Evolutionary conservation across 2,888 invertebrate species (phyloP).

Genomic region (Diploptera punctata): DNA sequence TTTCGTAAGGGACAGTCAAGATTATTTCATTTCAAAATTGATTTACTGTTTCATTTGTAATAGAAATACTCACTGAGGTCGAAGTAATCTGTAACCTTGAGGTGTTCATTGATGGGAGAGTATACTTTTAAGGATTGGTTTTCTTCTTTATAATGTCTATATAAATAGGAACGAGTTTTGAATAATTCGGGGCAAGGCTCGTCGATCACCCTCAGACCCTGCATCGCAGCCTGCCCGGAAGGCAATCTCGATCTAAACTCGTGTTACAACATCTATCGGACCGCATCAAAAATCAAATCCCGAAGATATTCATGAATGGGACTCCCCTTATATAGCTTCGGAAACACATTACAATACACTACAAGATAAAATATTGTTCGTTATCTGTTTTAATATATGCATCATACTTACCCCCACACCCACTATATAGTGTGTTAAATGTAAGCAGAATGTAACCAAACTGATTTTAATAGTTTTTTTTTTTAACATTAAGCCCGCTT

Average conservation of each 20-base stretch:
- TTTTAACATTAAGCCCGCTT: no score
- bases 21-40: no score
- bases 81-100: no score
- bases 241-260: neutral
- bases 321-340: neutral
- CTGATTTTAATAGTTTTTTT: no score
- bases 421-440: neutral
- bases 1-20: no score
- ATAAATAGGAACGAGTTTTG: slow-evolving; percentile 26
- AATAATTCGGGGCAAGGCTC: slow-evolving; percentile 26
- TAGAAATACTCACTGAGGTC: neutral
- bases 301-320: slow-evolving; percentile 13
- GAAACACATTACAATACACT: no score
- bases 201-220: slow-evolving; percentile 21
- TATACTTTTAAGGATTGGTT: no score
- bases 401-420: neutral
- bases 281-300: slow-evolving; percentile 3
- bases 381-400: neutral
- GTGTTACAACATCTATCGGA: neutral
- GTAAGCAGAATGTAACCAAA: no score
- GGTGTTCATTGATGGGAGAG: neutral
- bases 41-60: no score
- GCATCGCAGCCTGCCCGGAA: no score
- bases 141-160: neutral
- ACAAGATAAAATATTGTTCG: neutral